Percentiles rank a stretch among this genome's conserved stretches.
phyloP scores from a whole-genome alignment of 2,113 vertebrate genomes.

The Talpa occidentalis region DNA sequence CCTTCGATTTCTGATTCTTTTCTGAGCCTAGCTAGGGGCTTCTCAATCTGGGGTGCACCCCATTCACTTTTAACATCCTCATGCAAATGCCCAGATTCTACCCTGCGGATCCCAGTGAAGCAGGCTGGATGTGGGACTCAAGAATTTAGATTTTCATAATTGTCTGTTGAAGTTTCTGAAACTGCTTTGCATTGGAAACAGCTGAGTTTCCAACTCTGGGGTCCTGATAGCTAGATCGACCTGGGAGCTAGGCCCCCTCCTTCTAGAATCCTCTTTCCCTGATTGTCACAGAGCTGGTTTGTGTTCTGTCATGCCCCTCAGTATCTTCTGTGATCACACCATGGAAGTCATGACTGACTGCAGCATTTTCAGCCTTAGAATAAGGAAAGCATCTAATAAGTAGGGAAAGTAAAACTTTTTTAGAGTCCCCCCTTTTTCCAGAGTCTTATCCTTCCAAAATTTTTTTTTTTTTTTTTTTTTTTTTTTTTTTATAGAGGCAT shows the following conservation, averaged over 20 bases:
- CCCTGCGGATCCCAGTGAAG: background rate
- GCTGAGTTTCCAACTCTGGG: background rate
- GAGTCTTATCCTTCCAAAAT: slow-evolving; percentile 76
- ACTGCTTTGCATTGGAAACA: background rate
- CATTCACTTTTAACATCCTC: background rate
- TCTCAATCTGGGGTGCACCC: background rate
- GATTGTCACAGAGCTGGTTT: background rate
- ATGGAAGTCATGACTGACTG: slow-evolving; percentile 84
- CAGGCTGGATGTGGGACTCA: accelerated
- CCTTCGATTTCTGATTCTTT: background rate
- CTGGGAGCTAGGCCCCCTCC: background rate
- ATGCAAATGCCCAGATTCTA: background rate
- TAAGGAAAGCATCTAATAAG: slow-evolving; percentile 81
- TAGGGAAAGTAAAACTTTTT: slow-evolving; percentile 67
- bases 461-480: slow-evolving; percentile 80
- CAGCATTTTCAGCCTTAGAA: slow-evolving; percentile 80
- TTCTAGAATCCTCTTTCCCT: background rate
- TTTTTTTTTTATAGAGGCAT: too few relatives aligned
- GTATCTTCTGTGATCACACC: too few relatives aligned
- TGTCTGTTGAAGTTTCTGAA: background rate
- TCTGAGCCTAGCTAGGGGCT: background rate
- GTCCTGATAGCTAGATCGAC: background rate
- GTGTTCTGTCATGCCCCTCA: background rate
- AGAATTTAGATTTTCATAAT: background rate
- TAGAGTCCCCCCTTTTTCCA: slow-evolving; percentile 61